Evolutionary conservation across 2,797 vertebrate species (phyloP), one percentile per base, ranked within the genome.

Genomic region (Sebastes steindachneri): DNA sequence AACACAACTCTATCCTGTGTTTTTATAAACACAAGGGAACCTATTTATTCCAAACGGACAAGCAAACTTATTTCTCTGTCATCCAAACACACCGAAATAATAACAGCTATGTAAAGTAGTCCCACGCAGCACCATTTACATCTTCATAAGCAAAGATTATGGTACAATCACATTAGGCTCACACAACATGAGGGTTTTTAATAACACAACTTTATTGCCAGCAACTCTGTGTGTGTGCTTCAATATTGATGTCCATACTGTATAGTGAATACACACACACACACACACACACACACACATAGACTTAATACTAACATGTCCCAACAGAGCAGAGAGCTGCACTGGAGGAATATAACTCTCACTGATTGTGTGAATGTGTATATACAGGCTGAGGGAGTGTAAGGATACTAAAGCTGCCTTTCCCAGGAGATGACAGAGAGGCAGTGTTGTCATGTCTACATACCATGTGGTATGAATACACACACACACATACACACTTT

Each of bases 351-450:
- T 84, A 74, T 68, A 55, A 77, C 41, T 70, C 70, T 71, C 28
- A n/a, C 4, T 71, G 60, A 65, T 59, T 73, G 73, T 75, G 73
- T 79, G 64, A 73, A 51, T 78, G 37, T 41, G 19, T 63, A 64
- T 68, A n/a, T 64, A 12, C 14, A 73, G 9, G 62, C 23, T 71
- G 51, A 66, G 41, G 31, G 26, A 82, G 79, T 83, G 79, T 80
- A 64, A 68, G 51, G 76, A 78, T 77, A 83, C 53, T 75, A 72
- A 76, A 84, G 82, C 77, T 87, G 79, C n/a, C 73, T 91, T 91
- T 93, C 90, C 87, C 86, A 86, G 87, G 79, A 92, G 91, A 92
- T 90, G 91, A 93, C 92, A 51, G 48, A 90, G 86, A 94, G 75
- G 83, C 83, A 88, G 68, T 64, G 65, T 75, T 64, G 74, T 64